phyloP scores from a whole-genome alignment of 2,797 vertebrate species.

The Podarcis siculus region DNA sequence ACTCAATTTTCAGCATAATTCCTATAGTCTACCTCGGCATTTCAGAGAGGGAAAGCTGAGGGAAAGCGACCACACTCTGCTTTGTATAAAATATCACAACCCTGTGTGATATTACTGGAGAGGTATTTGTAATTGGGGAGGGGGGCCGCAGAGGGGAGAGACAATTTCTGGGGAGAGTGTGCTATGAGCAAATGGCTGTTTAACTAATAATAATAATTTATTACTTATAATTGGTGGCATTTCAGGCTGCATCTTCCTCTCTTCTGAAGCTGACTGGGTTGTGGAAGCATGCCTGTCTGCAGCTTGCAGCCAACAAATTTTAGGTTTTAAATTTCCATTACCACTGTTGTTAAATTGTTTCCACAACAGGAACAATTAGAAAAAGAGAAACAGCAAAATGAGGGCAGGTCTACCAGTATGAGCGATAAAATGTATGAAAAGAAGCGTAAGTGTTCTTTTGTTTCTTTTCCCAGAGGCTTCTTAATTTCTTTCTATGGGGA shows the following conservation, averaged over 20 bases:
- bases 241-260: neutral
- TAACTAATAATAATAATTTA: neutral
- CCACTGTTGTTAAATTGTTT: conserved; percentile 35
- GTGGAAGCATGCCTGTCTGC: neutral
- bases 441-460: conserved; percentile 84
- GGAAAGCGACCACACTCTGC: neutral
- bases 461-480: neutral
- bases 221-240: neutral
- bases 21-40: no score
- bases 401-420: conserved; percentile 74
- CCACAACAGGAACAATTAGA: conserved; percentile 89
- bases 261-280: conserved; percentile 9
- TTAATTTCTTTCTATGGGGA: conserved; percentile 3
- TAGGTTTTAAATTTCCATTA: conserved; percentile 6
- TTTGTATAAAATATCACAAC: neutral
- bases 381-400: conserved; percentile 89
- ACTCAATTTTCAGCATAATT: no score
- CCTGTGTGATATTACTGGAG: neutral
- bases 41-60: neutral
- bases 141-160: neutral
- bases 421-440: conserved; percentile 86
- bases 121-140: neutral
- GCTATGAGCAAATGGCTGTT: neutral
- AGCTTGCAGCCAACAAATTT: neutral
- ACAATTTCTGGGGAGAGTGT: neutral